Evolutionary conservation across 2,888 invertebrate species (phyloP).

Genomic region (Sipha maydis): DNA sequence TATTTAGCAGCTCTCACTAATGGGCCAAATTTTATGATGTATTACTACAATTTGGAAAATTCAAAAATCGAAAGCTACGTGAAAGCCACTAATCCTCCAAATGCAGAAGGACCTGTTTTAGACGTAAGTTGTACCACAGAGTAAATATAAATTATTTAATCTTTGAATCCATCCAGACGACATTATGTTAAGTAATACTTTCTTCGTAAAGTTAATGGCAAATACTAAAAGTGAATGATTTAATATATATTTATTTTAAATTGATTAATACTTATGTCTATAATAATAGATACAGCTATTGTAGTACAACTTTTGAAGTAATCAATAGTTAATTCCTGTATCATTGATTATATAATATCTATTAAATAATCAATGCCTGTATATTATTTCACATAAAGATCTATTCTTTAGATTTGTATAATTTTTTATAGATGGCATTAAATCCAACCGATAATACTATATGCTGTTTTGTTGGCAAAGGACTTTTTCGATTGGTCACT

Average conservation of each 20-base stretch:
- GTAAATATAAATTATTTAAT: no score
- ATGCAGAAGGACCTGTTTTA: slow-evolving; percentile 73
- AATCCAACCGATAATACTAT: slow-evolving; percentile 83
- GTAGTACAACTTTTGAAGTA: no score
- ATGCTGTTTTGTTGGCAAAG: slow-evolving; percentile 74
- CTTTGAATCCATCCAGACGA: neutral
- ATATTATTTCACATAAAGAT: no score
- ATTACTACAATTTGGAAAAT: slow-evolving; percentile 85
- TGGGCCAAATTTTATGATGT: slow-evolving; percentile 83
- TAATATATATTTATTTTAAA: no score
- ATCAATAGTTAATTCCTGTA: no score
- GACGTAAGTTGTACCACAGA: slow-evolving; percentile 68
- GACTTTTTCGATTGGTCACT: slow-evolving; percentile 79
- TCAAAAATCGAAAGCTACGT: slow-evolving; percentile 81
- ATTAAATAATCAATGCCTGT: no score
- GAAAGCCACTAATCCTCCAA: slow-evolving; percentile 78
- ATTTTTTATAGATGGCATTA: slow-evolving; percentile 74
- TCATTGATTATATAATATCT: no score
- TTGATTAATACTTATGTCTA: neutral
- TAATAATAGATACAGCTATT: neutral
- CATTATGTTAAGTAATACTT: neutral
- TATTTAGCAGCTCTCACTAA: slow-evolving; percentile 83
- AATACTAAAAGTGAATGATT: no score
- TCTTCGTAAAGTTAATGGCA: neutral
- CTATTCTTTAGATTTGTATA: neutral